These are phyloP conservation scores for Australoheros facetus DNA, from an alignment of 2,797 vertebrate genomes.

Conservation along the genomic window DNA sequence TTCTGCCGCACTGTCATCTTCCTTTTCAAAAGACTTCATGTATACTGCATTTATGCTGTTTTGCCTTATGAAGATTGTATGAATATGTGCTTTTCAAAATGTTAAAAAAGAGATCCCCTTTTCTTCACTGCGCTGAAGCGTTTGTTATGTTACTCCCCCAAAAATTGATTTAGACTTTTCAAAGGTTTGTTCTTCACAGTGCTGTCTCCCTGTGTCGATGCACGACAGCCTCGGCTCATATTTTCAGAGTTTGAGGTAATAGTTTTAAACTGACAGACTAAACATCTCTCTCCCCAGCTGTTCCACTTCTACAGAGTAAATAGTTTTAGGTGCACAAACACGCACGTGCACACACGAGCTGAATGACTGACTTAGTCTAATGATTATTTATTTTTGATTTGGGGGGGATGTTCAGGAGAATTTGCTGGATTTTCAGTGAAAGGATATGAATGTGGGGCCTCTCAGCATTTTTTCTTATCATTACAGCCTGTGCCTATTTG, in stretches of 20 bases:
- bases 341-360: slow-evolving; percentile 34
- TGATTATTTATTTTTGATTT: slow-evolving; percentile 64
- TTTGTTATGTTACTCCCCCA: slow-evolving; percentile 81
- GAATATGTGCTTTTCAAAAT: slow-evolving; percentile 85
- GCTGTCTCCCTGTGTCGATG: slow-evolving; percentile 79
- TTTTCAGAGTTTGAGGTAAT: slow-evolving; percentile 86
- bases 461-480: slow-evolving; percentile 12
- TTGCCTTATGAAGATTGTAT: slow-evolving; percentile 84
- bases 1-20: slow-evolving; percentile 62
- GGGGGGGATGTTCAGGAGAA: slow-evolving; percentile 39
- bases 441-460: slow-evolving; percentile 14
- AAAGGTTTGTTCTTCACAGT: slow-evolving; percentile 85
- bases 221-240: slow-evolving; percentile 83
- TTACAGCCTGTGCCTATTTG: slow-evolving; percentile 13
- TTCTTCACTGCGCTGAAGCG: slow-evolving; percentile 74
- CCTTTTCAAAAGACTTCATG: slow-evolving; percentile 76
- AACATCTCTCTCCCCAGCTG: slow-evolving; percentile 82
- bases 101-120: slow-evolving; percentile 76
- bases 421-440: slow-evolving; percentile 49
- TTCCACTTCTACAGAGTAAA: slow-evolving; percentile 83
- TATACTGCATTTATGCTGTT: slow-evolving; percentile 83
- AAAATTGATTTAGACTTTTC: slow-evolving; percentile 88
- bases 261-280: slow-evolving; percentile 88
- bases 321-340: slow-evolving; percentile 70
- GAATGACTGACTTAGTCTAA: slow-evolving; percentile 63